Evolutionary conservation across 2,888 invertebrate genomes (phyloP), one percentile per base, ranked within the genome.

Genomic region (Gnatocerus cornutus): DNA sequence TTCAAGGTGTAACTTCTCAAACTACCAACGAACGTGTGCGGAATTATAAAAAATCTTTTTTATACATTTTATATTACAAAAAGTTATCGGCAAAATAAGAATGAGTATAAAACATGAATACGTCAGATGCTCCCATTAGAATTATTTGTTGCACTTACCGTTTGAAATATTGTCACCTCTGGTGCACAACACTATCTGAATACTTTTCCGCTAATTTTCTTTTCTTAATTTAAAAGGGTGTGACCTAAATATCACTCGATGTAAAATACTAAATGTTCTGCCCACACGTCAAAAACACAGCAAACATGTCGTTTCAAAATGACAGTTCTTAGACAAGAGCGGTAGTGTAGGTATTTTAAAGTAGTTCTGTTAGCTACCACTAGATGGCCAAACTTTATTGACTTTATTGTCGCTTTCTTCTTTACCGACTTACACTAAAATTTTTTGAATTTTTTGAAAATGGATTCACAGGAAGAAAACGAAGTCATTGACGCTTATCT

Each of bases 281-380:
- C 81, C 82, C 78, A 82, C 82, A 82, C 81, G 81, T 80, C 78
- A 79, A 82, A 81, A 76, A 74, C n/a, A 76, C 77, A 75, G 78
- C 79, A 72, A 77, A 79, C 81, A 81, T 82, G 76, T 79, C 77
- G 72, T 78, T 77, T 80, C 76, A 72, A 77, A 78, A 77, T 70
- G 65, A 30, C 21, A 63, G 39, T 53, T 16, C n/a, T 43, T 7
- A 43, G 50, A 64, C 41, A 62, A 13, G 21, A 29, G 21, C 21
- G 21, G 4, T 21, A 21, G 4, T 21, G 21, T 21, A 4, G 33
- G 9, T 4, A 33, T 33, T 33, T 33, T 33, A 4, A 4, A 4
- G 9, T 4, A 7, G n/a, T 33, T 33, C 6, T 1, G 1, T 33
- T 33, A 4, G 4, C 21, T 21, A 4, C 21, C 2, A 4, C 21